Percentiles rank a stretch among this genome's conserved stretches.
phyloP scores from a whole-genome alignment of 2,797 vertebrate species.

The Sebastolobus altivelis region DNA sequence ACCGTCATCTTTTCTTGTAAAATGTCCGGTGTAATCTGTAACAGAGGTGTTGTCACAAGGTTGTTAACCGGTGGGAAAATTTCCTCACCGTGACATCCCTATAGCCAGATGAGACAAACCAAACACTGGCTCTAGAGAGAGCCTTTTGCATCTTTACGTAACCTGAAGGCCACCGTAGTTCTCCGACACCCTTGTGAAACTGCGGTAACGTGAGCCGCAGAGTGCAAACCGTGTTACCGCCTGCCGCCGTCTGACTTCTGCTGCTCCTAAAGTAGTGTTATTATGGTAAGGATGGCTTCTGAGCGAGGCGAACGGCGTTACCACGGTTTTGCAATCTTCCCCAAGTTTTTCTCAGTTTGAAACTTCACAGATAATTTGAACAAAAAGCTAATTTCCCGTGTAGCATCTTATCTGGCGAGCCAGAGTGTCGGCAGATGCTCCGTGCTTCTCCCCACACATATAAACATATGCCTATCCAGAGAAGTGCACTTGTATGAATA shows the following conservation, averaged over 20 bases:
- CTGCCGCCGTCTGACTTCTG: too few species aligned
- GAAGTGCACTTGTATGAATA: slow-evolving; percentile 68
- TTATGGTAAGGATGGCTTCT: not conserved
- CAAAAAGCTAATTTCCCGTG: slow-evolving; percentile 32
- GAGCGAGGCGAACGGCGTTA: not conserved
- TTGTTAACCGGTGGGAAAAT: too few species aligned
- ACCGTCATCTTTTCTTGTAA: too few species aligned
- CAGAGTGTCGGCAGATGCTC: slow-evolving; percentile 61
- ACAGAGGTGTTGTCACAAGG: too few species aligned
- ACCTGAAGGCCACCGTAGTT: not conserved
- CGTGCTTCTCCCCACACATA: slow-evolving; percentile 35
- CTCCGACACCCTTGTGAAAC: not conserved
- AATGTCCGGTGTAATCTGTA: too few species aligned
- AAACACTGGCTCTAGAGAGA: not conserved
- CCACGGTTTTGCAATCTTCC: not conserved
- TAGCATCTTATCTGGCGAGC: slow-evolving; percentile 38
- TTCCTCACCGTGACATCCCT: too few species aligned
- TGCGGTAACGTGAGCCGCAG: not conserved
- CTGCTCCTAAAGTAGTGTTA: not conserved
- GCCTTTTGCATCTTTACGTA: not conserved
- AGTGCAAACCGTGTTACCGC: not conserved
- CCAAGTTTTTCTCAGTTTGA: slow-evolving; percentile 19
- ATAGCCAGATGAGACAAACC: not conserved
- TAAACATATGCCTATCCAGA: slow-evolving; percentile 72
- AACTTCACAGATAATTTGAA: slow-evolving; percentile 37